These are phyloP conservation scores for Ochropleura plecta DNA, from an alignment of 2,888 invertebrate genomes.

Conservation along the genomic window DNA sequence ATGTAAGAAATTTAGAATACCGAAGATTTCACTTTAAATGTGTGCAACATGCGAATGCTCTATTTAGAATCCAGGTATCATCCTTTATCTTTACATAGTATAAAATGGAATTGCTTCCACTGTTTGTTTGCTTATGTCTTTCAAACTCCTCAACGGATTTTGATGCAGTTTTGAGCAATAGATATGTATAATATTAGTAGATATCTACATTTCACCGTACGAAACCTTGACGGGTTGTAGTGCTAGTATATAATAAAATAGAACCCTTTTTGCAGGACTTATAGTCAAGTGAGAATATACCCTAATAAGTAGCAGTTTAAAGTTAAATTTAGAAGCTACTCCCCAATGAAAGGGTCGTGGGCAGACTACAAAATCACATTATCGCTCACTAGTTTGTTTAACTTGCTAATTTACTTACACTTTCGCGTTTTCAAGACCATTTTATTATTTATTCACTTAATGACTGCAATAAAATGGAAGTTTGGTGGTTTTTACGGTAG, in stretches of 20 bases:
- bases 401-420: slow-evolving; percentile 63
- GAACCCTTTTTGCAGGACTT: background rate
- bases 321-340: slow-evolving; percentile 60
- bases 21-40: background rate
- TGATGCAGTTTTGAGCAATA: too few species aligned
- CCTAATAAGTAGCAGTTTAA: slow-evolving; percentile 38
- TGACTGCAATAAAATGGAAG: slow-evolving; percentile 48
- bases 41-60: background rate
- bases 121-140: too few species aligned
- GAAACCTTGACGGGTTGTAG: too few species aligned
- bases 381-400: slow-evolving; percentile 66
- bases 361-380: slow-evolving; percentile 70
- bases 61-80: background rate
- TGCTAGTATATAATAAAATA: background rate
- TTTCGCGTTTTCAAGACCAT: slow-evolving; percentile 59
- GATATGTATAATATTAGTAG: too few species aligned
- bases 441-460: slow-evolving; percentile 63
- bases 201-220: too few species aligned
- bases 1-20: background rate
- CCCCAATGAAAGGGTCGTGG: slow-evolving; percentile 67
- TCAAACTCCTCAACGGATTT: too few species aligned
- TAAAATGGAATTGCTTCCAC: too few species aligned
- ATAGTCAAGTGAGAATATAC: background rate
- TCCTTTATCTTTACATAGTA: background rate
- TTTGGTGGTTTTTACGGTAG: slow-evolving; percentile 16